phyloP scores from a whole-genome alignment of 2,888 invertebrate genomes.

The Ptilodon capucinus region DNA sequence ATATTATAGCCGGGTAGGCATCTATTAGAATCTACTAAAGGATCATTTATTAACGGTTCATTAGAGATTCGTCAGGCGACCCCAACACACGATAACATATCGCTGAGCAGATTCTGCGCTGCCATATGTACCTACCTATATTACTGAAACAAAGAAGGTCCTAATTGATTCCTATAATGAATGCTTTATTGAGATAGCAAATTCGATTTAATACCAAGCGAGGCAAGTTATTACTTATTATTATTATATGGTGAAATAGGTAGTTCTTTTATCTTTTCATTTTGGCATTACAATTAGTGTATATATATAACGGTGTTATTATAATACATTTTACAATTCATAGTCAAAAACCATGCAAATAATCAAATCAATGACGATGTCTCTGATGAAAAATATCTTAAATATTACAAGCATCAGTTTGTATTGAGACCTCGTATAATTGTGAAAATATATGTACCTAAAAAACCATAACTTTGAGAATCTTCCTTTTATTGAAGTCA shows the following conservation, averaged over 20 bases:
- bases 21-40: constrained; percentile 42
- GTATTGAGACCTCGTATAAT: too few species aligned
- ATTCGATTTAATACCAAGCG: not conserved
- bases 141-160: constrained; percentile 20
- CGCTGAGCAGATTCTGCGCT: constrained; percentile 40
- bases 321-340: too few species aligned
- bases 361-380: too few species aligned
- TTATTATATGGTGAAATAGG: not conserved
- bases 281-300: too few species aligned
- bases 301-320: too few species aligned
- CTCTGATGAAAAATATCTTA: too few species aligned
- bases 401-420: too few species aligned
- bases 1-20: constrained; percentile 30
- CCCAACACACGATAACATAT: constrained; percentile 44
- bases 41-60: constrained; percentile 51
- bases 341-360: too few species aligned
- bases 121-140: constrained; percentile 21
- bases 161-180: constrained; percentile 7
- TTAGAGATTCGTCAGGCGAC: constrained; percentile 51
- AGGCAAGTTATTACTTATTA: not conserved
- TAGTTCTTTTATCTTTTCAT: not conserved
- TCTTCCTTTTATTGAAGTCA: too few species aligned
- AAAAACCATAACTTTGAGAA: too few species aligned
- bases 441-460: too few species aligned
- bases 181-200: constrained; percentile 3